phyloP scores from a whole-genome alignment of 2,113 vertebrate genomes.

The Apaloderma vittatum region DNA sequence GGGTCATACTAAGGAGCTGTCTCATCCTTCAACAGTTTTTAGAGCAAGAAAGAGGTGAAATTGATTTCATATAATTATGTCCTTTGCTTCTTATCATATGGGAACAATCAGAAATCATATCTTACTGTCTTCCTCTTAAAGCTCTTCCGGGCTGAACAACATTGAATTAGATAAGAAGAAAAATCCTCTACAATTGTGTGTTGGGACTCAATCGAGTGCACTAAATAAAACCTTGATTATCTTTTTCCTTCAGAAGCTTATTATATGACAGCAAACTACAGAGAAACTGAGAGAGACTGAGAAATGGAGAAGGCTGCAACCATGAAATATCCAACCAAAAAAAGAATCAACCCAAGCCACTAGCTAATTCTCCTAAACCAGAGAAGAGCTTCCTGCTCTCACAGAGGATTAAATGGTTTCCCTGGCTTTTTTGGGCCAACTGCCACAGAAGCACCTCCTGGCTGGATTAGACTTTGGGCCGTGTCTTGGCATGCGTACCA shows the following conservation, averaged over 20 bases:
- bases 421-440: conserved; percentile 34
- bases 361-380: not conserved
- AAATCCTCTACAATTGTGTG: not conserved
- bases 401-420: not conserved
- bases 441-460: conserved; percentile 42
- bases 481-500: conserved; percentile 3
- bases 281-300: not conserved
- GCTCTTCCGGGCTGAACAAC: not conserved
- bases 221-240: not conserved
- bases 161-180: not conserved
- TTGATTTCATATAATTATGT: not conserved
- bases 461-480: conserved; percentile 35
- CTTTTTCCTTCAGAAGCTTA: not conserved
- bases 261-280: not conserved
- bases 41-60: conserved; percentile 16
- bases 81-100: not conserved
- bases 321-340: not conserved
- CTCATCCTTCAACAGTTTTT: not conserved
- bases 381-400: not conserved
- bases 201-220: not conserved
- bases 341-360: not conserved
- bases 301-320: not conserved
- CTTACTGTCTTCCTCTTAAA: conserved; percentile 4
- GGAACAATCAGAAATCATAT: conserved; percentile 4
- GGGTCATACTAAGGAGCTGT: not conserved